Evolutionary conservation across 64 coral and sea anemone genomes (phyloP), one percentile per base, ranked within the genome.

Genomic region (Astreopora myriophthalma): DNA sequence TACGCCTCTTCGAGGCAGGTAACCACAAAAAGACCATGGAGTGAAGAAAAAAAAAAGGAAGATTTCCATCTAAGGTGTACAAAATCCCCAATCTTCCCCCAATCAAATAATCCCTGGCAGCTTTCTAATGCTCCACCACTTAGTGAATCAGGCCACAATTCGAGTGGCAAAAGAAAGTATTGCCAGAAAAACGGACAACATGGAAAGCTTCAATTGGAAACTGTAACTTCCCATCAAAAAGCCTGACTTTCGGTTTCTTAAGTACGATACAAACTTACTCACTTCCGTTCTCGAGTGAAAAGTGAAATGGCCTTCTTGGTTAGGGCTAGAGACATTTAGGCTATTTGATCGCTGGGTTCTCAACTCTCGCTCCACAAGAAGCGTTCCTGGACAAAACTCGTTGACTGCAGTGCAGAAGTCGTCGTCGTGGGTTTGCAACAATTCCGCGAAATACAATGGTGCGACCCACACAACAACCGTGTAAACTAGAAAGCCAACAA

Each of bases 151-250:
- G 38, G 71, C 79, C 30, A 90, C 40, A n/a, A 71, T 31, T 28
- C 71, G 79, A 55, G 40, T 79, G 10, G 93, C 87, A 72, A 95
- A 90, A 24, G 93, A 44, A 36, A 86, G 8, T 32, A 90, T 65
- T 8, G 93, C 93, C 34, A 95, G 68, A 78, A 90, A 84, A 13
- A 95, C 65, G 0, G 93, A 95, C 34, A 95, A n/a, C 70, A 95
- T 86, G 8, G 88, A 90, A 78, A 95, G 77, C 52, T 95, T 95
- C 17, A 95, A 75, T n/a, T 95, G 93, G 79, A 95, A 95, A 60
- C 80, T 95, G 19, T 95, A 95, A 39, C 93, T 95, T 0, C 93
- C 93, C 64, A 95, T 85, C 39, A 90, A 62, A 90, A 95, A 95
- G 27, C 93, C 93, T 13, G 87, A 90, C 28, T 85, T 90, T 57